Evolutionary conservation across 2,113 vertebrate genomes (phyloP), one percentile per base, ranked within the genome.

Genomic region (Lethenteron reissneri): DNA sequence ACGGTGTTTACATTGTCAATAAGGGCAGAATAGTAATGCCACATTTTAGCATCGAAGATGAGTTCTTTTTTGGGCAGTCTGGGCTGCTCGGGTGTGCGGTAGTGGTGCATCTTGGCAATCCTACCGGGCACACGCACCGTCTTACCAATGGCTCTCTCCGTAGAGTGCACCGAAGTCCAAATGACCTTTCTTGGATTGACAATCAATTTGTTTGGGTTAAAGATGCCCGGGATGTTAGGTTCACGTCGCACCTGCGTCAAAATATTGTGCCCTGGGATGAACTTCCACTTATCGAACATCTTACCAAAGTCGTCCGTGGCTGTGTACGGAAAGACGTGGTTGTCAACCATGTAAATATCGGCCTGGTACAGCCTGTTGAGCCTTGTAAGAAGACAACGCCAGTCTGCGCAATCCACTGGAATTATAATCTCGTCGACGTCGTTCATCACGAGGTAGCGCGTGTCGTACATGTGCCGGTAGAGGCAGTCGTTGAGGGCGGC

Each of bases 361-460:
- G 73, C 70, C 60, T 77, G 79, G 56, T 84, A 72, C 11, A 15
- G 8, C 56, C 74, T 3, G 73, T 78, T 76, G 56, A 86, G 80
- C 10, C 11, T 58, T 8, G 1, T 70, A 81, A 85, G 82, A 74
- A 83, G 74, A 56, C 78, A 70, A 71, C 74, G 77, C 71, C 85
- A 78, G 73, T 78, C 15, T 0, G 70, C 3, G 71, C 83, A 76
- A 25, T 81, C 60, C 75, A 82, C 79, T 2, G 82, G 83, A 77
- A 83, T 78, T 57, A 84, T 79, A 68, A 84, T 83, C 78, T 86
- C 83, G 75, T 85, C 84, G 3, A 82, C 80, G 75, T 87, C 84
- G 68, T 82, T 83, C 62, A 87, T 74, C 71, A 84, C 74, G 70
- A 83, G 73, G 10, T 81, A 83, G 73, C 73, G 79, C 2, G 81